phyloP scores from a whole-genome alignment of 2,113 vertebrate species.

The Paralichthys olivaceus region DNA sequence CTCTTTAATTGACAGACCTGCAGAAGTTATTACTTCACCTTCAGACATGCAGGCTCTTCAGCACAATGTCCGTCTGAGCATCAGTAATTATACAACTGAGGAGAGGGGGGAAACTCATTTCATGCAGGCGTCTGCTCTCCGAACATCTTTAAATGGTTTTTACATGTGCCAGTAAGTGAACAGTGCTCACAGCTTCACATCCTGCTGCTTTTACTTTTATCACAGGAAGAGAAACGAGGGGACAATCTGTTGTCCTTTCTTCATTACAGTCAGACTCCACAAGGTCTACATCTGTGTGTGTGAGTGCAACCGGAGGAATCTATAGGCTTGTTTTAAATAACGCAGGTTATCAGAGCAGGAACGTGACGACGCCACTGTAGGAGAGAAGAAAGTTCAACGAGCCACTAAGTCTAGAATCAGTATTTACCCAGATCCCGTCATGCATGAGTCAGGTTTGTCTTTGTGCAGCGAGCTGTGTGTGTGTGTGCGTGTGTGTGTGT shows the following conservation, averaged over 20 bases:
- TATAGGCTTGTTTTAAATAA: too few species aligned
- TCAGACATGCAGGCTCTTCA: conserved; percentile 24
- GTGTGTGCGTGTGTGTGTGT: not conserved
- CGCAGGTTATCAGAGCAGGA: too few species aligned
- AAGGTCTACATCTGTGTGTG: not conserved
- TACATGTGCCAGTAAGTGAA: conserved; percentile 37
- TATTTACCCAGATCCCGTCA: too few species aligned
- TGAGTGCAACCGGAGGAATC: not conserved
- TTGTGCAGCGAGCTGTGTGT: not conserved
- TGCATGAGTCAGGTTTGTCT: too few species aligned
- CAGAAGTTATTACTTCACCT: conserved; percentile 27
- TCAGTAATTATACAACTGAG: conserved; percentile 28
- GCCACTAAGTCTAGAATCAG: too few species aligned
- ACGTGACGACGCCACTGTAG: too few species aligned
- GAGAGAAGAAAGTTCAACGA: too few species aligned
- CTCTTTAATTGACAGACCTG: conserved; percentile 24
- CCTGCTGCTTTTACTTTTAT: conserved; percentile 22
- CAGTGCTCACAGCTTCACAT: conserved; percentile 12
- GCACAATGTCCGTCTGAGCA: conserved; percentile 24
- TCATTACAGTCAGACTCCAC: not conserved
- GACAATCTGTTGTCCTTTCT: not conserved
- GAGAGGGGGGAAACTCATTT: conserved; percentile 20
- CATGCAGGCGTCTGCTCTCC: conserved; percentile 19
- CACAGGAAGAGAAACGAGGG: conserved; percentile 8
- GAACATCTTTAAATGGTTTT: conserved; percentile 29